phyloP scores from a whole-genome alignment of 2,113 vertebrate species.

The Gymnorhina tibicen region DNA sequence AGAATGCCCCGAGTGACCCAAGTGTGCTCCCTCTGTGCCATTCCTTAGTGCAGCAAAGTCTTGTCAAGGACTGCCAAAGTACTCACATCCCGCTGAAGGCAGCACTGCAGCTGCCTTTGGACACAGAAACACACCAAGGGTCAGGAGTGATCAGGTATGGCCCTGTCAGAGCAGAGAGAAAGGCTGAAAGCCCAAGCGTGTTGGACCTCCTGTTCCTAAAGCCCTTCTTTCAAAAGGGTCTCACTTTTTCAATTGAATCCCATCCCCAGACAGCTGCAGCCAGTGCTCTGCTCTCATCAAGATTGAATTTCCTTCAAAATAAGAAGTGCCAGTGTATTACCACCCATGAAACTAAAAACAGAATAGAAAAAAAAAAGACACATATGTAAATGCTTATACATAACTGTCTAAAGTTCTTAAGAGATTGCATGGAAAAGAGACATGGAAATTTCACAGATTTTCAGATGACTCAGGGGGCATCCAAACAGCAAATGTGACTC shows the following conservation, averaged over 20 bases:
- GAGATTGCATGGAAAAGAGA: constrained; percentile 41
- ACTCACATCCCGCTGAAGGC: not conserved
- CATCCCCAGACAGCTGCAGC: not conserved
- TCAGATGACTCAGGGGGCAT: constrained; percentile 61
- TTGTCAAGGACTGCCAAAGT: not conserved
- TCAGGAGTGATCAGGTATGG: not conserved
- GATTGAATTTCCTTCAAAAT: not conserved
- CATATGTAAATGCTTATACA: not conserved
- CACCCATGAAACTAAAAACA: not conserved
- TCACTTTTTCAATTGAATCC: not conserved
- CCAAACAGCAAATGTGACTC: constrained; percentile 65
- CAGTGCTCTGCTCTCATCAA: not conserved
- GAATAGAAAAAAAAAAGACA: not conserved
- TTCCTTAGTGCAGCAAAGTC: not conserved
- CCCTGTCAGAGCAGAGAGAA: not conserved
- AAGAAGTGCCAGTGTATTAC: not conserved
- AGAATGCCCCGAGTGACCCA: rapidly evolving
- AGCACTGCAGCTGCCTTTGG: not conserved
- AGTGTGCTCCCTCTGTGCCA: not conserved
- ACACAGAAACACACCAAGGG: not conserved
- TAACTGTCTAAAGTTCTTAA: constrained; percentile 29
- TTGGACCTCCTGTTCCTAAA: not conserved
- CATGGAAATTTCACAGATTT: constrained; percentile 42
- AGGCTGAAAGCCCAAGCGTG: not conserved
- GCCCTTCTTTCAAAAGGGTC: not conserved